These are phyloP conservation scores for Microcebus jonahi DNA, from an alignment of 2,113 vertebrate species.

Conservation along the genomic window DNA sequence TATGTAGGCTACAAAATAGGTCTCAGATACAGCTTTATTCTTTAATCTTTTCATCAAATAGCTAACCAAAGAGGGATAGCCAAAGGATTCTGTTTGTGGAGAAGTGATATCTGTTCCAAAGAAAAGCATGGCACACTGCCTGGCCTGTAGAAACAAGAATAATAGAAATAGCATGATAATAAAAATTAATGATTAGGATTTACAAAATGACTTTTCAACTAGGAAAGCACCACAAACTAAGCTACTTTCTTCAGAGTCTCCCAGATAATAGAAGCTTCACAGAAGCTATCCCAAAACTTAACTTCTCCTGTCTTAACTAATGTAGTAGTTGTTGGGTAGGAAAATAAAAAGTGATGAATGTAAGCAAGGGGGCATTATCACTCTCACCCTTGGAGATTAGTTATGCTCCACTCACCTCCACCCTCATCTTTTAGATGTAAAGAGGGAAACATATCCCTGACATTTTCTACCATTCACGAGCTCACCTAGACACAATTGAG, in stretches of 20 bases:
- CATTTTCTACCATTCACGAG: not conserved
- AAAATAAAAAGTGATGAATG: not conserved
- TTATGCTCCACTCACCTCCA: not conserved
- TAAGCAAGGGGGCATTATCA: not conserved
- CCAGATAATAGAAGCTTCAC: not conserved
- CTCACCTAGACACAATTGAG: not conserved
- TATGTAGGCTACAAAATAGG: conserved; percentile 74
- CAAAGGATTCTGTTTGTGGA: conserved; percentile 61
- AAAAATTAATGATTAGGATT: conserved; percentile 58
- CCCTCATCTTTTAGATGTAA: not conserved
- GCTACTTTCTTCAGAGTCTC: not conserved
- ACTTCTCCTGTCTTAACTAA: not conserved
- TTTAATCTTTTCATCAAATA: conserved; percentile 81
- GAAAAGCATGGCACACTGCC: conserved; percentile 32
- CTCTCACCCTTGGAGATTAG: not conserved
- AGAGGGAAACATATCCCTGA: not conserved
- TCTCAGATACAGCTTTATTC: conserved; percentile 74
- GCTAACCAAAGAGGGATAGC: conserved; percentile 50
- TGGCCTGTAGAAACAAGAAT: conserved; percentile 36
- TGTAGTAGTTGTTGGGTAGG: not conserved
- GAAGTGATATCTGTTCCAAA: conserved; percentile 51
- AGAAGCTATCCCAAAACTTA: conserved; percentile 9
- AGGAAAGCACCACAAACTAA: not conserved
- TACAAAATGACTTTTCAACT: conserved; percentile 58
- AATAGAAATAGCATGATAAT: conserved; percentile 15